phyloP scores from a whole-genome alignment of 2,888 invertebrate genomes.

The Scaeva pyrastri region DNA sequence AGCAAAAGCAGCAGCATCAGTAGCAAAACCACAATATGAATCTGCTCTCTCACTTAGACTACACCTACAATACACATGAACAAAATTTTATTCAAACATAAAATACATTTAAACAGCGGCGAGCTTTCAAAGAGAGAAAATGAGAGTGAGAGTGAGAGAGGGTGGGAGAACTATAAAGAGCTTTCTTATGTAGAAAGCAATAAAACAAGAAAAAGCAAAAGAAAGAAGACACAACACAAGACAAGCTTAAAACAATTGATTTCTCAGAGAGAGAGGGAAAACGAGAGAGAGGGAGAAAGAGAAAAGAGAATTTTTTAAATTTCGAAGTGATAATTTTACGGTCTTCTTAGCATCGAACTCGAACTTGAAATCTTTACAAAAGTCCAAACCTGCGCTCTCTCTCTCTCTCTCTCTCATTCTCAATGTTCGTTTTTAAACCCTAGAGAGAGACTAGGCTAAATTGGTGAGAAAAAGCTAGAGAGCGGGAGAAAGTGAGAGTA shows the following conservation, averaged over 20 bases:
- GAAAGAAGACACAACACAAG: not conserved
- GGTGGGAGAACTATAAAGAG: no score
- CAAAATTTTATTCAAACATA: conserved; percentile 34
- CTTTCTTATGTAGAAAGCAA: not conserved
- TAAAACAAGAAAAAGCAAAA: not conserved
- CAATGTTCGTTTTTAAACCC: not conserved
- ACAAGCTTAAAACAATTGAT: conserved; percentile 7
- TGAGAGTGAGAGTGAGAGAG: no score
- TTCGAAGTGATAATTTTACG: not conserved
- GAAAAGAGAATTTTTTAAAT: not conserved
- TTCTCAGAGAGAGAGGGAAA: conserved; percentile 3
- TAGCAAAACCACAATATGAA: not conserved
- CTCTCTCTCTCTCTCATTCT: not conserved
- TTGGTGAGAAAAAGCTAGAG: not conserved
- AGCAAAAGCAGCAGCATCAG: not conserved
- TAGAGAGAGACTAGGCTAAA: not conserved
- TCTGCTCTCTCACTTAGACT: not conserved
- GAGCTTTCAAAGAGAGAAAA: conserved; percentile 7
- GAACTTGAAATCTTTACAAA: not conserved
- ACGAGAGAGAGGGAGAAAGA: no score
- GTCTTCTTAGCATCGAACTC: not conserved
- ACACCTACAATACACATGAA: not conserved
- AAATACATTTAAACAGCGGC: not conserved
- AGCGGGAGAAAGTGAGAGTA: not conserved
- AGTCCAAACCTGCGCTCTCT: conserved; percentile 37